phyloP scores from a whole-genome alignment of 2,888 invertebrate species.

The Scaptomyza polygonia region DNA sequence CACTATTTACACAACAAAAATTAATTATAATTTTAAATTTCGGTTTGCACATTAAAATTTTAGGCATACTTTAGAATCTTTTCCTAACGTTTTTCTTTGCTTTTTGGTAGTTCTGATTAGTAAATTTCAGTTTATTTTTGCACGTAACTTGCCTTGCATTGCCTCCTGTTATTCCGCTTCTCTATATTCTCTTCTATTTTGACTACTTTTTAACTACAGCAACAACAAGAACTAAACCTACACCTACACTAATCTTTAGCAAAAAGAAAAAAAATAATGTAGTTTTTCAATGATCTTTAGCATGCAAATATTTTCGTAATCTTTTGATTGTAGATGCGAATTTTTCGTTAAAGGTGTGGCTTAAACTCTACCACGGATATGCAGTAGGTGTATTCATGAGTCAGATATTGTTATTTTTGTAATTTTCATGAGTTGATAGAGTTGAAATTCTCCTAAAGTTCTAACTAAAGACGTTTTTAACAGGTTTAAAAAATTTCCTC shows the following conservation, averaged over 20 bases:
- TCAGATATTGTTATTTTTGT: neutral
- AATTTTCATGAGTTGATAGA: conserved; percentile 10
- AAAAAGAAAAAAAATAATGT: conserved; percentile 6
- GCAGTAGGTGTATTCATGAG: conserved; percentile 17
- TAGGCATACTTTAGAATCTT: conserved; percentile 12
- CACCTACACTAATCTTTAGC: conserved; percentile 21
- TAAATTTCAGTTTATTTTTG: conserved; percentile 24
- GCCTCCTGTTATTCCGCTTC: conserved; percentile 27
- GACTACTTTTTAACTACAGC: conserved; percentile 33
- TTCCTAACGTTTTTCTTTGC: conserved; percentile 44
- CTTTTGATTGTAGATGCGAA: conserved; percentile 35
- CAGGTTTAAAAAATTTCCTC: neutral
- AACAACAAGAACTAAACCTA: conserved; percentile 25
- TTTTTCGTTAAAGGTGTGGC: conserved; percentile 22
- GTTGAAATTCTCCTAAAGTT: neutral
- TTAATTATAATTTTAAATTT: conserved; percentile 23
- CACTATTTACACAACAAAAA: conserved; percentile 32
- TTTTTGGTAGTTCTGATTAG: conserved; percentile 44
- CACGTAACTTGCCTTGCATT: conserved; percentile 19
- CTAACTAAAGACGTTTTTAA: neutral
- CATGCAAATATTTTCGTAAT: conserved; percentile 31
- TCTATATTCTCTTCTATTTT: conserved; percentile 27
- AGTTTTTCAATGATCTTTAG: conserved; percentile 35
- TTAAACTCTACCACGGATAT: conserved; percentile 1
- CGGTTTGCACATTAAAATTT: conserved; percentile 47